Conservation (phyloP, 2,797 vertebrate species). For the Sparidentex hasta region DNA sequence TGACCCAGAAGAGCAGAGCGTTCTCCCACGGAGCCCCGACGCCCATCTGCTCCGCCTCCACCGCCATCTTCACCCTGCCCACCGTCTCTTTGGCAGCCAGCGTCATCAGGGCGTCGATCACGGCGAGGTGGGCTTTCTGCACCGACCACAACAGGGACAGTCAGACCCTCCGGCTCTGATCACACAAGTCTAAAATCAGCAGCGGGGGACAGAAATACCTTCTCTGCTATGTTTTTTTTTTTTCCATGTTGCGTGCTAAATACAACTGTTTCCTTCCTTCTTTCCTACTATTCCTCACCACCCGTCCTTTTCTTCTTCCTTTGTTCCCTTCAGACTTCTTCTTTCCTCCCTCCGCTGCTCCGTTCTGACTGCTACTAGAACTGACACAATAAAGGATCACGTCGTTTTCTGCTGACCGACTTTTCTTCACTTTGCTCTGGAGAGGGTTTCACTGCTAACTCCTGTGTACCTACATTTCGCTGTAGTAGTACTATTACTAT, state of each 20-base stretch:
- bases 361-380: background rate
- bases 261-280: background rate
- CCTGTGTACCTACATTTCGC: too few species aligned
- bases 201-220: background rate
- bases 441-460: background rate
- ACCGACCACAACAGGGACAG: slow-evolving; percentile 35
- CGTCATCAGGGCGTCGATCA: slow-evolving; percentile 92
- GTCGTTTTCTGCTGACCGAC: too few species aligned
- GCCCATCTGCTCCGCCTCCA: slow-evolving; percentile 83
- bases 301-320: background rate
- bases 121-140: slow-evolving; percentile 89
- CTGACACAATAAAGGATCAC: background rate
- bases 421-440: background rate
- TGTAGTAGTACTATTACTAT: too few species aligned
- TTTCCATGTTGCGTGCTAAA: background rate
- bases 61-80: slow-evolving; percentile 81
- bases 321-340: background rate
- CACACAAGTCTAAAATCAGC: background rate
- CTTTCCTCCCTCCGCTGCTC: too few species aligned
- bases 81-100: slow-evolving; percentile 87
- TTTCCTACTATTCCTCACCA: background rate
- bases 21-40: slow-evolving; percentile 87
- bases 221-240: background rate
- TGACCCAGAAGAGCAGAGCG: slow-evolving; percentile 92
- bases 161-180: background rate